These are phyloP conservation scores for Taurulus bubalis DNA, from an alignment of 2,113 vertebrate species.

Conservation along the genomic window DNA sequence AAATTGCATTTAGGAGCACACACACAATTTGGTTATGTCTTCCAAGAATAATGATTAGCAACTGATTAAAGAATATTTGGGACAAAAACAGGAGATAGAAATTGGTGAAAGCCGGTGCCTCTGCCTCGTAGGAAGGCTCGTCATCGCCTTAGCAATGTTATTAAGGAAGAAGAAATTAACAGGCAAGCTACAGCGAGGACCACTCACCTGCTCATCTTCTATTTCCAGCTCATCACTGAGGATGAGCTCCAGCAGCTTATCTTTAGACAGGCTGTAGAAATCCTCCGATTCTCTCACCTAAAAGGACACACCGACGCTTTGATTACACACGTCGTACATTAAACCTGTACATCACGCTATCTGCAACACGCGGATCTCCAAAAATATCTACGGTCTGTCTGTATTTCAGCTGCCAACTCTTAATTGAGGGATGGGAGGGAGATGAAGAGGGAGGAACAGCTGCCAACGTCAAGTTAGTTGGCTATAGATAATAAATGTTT, in stretches of 20 bases:
- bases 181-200: not conserved
- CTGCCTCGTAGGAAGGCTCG: not conserved
- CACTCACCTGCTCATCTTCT: constrained; percentile 88
- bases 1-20: not conserved
- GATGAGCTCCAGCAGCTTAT: constrained; percentile 91
- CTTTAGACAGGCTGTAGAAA: constrained; percentile 91
- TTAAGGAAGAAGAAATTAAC: not conserved
- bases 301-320: constrained; percentile 1
- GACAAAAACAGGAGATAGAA: not conserved
- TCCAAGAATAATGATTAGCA: not conserved
- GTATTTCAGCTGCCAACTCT: not conserved
- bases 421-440: not conserved
- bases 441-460: not conserved
- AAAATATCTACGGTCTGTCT: not conserved
- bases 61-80: not conserved
- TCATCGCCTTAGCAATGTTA: not conserved
- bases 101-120: not conserved
- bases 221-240: constrained; percentile 95
- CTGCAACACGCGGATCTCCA: no score
- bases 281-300: constrained; percentile 89
- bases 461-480: not conserved
- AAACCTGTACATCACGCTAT: not conserved
- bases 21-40: not conserved
- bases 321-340: not conserved
- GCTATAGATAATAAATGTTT: not conserved